Conservation (phyloP, 1,140 invertebrate genomes). For the Drosophila orosa region DNA sequence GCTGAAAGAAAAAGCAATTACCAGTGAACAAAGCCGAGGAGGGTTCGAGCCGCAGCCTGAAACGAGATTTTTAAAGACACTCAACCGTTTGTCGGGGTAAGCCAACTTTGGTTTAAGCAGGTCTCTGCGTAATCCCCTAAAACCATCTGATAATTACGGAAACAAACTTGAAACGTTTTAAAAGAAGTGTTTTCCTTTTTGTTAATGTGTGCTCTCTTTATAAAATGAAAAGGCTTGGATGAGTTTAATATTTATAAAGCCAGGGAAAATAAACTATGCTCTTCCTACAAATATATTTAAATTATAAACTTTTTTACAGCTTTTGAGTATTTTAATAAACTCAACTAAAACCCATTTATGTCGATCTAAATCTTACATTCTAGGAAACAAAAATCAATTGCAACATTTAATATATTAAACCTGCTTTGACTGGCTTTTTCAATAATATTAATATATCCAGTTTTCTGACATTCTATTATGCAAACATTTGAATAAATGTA, state of each 20-base stretch:
- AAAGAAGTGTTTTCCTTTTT: background rate
- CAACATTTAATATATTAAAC: background rate
- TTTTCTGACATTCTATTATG: background rate
- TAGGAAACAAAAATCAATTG: background rate
- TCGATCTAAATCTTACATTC: no score
- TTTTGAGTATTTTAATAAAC: background rate
- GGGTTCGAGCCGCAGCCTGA: conserved; percentile 12
- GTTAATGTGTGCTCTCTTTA: background rate
- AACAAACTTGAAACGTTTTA: conserved; percentile 6
- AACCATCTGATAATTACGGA: conserved; percentile 2
- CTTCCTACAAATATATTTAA: background rate
- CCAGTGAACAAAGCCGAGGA: conserved; percentile 43
- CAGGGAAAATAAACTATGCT: background rate
- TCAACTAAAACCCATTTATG: background rate
- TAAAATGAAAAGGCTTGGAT: no score
- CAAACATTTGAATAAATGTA: background rate
- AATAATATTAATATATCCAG: background rate
- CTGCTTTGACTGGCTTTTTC: background rate
- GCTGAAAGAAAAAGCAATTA: conserved; percentile 55
- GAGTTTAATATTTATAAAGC: background rate
- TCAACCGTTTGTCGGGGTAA: conserved; percentile 33
- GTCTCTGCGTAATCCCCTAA: background rate
- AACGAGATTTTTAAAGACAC: conserved; percentile 42
- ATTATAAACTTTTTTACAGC: background rate
- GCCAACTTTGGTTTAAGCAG: conserved; percentile 23